Evolutionary conservation across 2,113 vertebrate species (phyloP).

Genomic region (Gasterosteus aculeatus): DNA sequence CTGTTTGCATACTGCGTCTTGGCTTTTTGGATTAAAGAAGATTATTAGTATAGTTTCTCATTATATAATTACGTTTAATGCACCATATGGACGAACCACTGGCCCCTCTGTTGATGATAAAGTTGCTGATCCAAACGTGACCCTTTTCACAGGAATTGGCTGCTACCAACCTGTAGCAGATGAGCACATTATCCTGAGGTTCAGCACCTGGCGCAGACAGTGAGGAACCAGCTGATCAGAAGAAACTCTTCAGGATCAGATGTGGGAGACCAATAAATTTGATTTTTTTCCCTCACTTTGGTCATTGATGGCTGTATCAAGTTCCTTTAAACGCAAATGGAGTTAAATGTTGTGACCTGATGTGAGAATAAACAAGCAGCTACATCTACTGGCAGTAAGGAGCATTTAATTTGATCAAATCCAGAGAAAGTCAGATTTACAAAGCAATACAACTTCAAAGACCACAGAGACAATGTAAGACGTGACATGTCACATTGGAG

Average conservation of each 20-base stretch:
- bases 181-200: slow-evolving; percentile 71
- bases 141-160: slow-evolving; percentile 61
- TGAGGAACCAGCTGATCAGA: neutral
- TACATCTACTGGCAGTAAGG: slow-evolving; percentile 50
- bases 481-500: neutral
- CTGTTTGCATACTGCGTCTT: neutral
- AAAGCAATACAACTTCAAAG: neutral
- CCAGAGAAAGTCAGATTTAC: neutral
- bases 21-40: neutral
- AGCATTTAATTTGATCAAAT: neutral
- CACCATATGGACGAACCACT: neutral
- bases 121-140: neutral
- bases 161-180: slow-evolving; percentile 64
- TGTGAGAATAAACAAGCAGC: slow-evolving; percentile 31
- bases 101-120: neutral
- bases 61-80: neutral
- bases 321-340: neutral
- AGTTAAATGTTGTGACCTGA: neutral
- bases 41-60: neutral
- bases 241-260: neutral
- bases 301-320: neutral
- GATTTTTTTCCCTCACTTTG: neutral
- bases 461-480: neutral
- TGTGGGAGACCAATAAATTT: neutral
- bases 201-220: slow-evolving; percentile 56